Evolutionary conservation across 2,113 vertebrate genomes (phyloP).

Genomic region (Euleptes europaea): DNA sequence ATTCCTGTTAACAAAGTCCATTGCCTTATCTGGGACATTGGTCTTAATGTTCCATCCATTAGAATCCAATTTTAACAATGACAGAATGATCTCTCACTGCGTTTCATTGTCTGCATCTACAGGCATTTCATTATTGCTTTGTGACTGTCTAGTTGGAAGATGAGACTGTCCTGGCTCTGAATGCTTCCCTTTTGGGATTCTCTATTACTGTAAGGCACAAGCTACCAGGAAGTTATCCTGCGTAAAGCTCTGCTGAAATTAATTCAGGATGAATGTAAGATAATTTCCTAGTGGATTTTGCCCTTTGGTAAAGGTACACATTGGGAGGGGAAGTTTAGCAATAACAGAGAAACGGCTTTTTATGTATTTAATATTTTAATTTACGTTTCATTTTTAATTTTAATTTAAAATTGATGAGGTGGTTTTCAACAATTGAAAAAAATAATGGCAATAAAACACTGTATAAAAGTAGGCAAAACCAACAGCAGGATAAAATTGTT

Average conservation of each 20-base stretch:
- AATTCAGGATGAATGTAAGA: not conserved
- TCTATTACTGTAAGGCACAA: not conserved
- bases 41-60: conserved; percentile 31
- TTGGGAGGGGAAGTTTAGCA: no score
- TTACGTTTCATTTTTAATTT: no score
- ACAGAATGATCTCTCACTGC: not conserved
- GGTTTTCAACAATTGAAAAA: no score
- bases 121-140: not conserved
- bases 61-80: not conserved
- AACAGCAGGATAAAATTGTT: no score
- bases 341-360: not conserved
- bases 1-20: not conserved
- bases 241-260: no score
- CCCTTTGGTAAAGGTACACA: not conserved
- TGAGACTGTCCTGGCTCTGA: not conserved
- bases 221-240: not conserved
- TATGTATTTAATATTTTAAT: no score
- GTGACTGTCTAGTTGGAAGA: not conserved
- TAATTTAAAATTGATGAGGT: no score
- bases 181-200: not conserved
- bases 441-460: no score
- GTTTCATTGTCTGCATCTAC: not conserved
- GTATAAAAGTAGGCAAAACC: no score
- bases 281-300: not conserved
- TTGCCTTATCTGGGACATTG: not conserved